Evolutionary conservation across 2,113 vertebrate species (phyloP), one percentile per base, ranked within the genome.

Genomic region (Hyla sarda): DNA sequence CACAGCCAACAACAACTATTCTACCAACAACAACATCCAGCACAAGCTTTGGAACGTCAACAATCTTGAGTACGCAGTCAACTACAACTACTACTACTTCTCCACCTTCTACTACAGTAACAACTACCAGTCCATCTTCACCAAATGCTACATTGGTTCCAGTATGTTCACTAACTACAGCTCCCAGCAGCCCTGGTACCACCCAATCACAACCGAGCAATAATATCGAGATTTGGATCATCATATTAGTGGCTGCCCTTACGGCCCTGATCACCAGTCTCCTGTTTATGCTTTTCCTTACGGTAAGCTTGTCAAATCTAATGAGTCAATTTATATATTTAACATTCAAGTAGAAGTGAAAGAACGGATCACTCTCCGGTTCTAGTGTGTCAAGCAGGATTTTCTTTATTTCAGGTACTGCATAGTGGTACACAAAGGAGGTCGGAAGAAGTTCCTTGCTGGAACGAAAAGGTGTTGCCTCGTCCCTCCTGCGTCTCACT

Each of bases 261-360:
- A n/a, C 56, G 62, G 45, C 25, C 25, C 9, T 84, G 23, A 52
- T 4, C 7, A 84, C 83, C 34, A 50, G 71, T 74, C 71, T 84
- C 13, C 25, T 84, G 10, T 23, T 62, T 21, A 3, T n/a, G 2
- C 72, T 84, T 34, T 76, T 10, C 1, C 0, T 65, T 21, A 48
- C 6, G 56, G 83, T 84, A 84, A 84, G 83, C 25, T 32, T 76
- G 28, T 7, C 7, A 1, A 65, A 65, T 67, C 2, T 28, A 67
- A 67, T 67, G 1, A 30, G 13, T 32, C 14, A 13, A 32, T 16
- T 25, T 32, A 1, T 7, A 32, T 32, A n/a, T n/a, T n/a, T n/a
- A n/a, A n/a, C n/a, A n/a, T n/a, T n/a, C n/a, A n/a, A n/a, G n/a
- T n/a, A n/a, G n/a, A n/a, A n/a, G n/a, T n/a, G n/a, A n/a, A n/a